Evolutionary conservation across 92 coral and sea anemone species (phyloP).

Genomic region (Umimayanthus kanabou): DNA sequence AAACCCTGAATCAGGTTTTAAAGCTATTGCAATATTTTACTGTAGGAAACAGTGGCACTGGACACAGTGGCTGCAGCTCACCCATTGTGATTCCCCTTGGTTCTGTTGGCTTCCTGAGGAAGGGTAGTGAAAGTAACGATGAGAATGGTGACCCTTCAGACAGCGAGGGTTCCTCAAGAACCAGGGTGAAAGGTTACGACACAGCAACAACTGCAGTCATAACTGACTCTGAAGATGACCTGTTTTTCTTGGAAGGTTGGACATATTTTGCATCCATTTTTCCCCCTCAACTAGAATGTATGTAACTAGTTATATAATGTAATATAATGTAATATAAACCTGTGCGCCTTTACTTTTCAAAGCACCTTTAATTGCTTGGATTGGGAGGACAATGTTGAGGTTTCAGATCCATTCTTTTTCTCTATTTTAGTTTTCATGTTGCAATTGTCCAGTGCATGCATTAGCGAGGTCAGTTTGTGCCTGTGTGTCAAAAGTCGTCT

Average conservation of each 20-base stretch:
- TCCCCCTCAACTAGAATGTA: too few species aligned
- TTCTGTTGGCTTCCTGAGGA: conserved; percentile 36
- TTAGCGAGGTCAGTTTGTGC: too few species aligned
- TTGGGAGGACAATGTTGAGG: too few species aligned
- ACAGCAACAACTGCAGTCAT: conserved; percentile 88
- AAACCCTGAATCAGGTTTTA: too few species aligned
- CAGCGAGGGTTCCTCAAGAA: conserved; percentile 21
- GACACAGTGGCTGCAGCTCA: conserved; percentile 57
- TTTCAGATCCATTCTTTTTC: too few species aligned
- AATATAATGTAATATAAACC: too few species aligned
- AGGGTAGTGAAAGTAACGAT: conserved; percentile 71
- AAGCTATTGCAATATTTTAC: neutral
- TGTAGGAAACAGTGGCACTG: conserved; percentile 66
- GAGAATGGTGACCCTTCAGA: conserved; percentile 68
- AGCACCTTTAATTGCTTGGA: too few species aligned
- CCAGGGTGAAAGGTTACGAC: conserved; percentile 73
- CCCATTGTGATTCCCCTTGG: conserved; percentile 50
- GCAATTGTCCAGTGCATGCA: too few species aligned
- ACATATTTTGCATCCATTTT: neutral
- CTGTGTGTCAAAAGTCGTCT: too few species aligned
- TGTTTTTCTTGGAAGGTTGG: conserved; percentile 84
- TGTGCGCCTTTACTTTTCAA: too few species aligned
- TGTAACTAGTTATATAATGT: too few species aligned
- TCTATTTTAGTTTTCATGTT: too few species aligned
- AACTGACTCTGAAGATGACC: conserved; percentile 89